Percentiles rank a stretch among this genome's conserved stretches.
These are phyloP conservation scores for Fistularia tabacaria DNA, from an alignment of 2,797 vertebrate species.

Conservation along the genomic window DNA sequence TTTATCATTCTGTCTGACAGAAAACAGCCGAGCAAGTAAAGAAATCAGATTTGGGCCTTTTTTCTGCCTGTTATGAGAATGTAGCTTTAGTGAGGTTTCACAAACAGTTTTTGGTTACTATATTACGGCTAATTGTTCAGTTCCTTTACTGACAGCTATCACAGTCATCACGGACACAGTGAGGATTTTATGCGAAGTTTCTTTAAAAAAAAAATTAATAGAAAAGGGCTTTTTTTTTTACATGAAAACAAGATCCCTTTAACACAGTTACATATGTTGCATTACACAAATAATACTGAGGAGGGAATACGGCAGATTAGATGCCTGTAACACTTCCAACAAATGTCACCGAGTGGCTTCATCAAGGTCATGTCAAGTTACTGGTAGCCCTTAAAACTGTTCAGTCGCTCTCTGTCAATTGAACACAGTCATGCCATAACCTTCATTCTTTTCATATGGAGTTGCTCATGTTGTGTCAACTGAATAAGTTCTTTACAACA, in stretches of 20 bases:
- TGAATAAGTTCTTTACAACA: conserved; percentile 60
- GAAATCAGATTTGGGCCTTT: too few relatives aligned
- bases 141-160: conserved; percentile 61
- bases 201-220: conserved; percentile 10
- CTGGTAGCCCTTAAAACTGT: conserved; percentile 75
- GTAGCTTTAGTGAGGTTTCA: background rate
- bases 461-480: conserved; percentile 17
- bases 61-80: too few relatives aligned
- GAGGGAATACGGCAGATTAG: conserved; percentile 32
- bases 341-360: conserved; percentile 27
- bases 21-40: too few relatives aligned
- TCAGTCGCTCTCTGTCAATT: conserved; percentile 50
- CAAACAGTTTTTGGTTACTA: conserved; percentile 29
- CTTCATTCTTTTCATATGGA: conserved; percentile 3
- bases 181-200: conserved; percentile 54
- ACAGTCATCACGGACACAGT: conserved; percentile 77
- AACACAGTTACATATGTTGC: conserved; percentile 32
- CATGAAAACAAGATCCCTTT: conserved; percentile 44
- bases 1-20: too few relatives aligned
- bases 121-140: conserved; percentile 49
- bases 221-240: conserved; percentile 46
- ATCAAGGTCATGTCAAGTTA: conserved; percentile 35
- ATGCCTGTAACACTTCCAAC: conserved; percentile 44
- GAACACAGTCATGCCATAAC: conserved; percentile 35
- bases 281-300: conserved; percentile 48